phyloP scores from a whole-genome alignment of 2,797 vertebrate genomes.

The Falco naumanni region DNA sequence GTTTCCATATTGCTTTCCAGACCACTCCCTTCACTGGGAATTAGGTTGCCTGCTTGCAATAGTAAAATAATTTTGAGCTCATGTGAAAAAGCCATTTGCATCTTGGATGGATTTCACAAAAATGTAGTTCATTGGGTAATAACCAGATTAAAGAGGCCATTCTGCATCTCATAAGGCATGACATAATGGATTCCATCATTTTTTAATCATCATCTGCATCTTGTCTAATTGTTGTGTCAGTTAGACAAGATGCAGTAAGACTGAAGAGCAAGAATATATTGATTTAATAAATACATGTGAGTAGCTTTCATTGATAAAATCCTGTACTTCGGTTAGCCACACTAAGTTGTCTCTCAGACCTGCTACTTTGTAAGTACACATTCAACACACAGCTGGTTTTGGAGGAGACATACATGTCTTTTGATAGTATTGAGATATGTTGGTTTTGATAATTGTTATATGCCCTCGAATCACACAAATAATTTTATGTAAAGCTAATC shows the following conservation, averaged over 20 bases:
- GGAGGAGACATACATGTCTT: not conserved
- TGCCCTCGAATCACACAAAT: not conserved
- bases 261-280: not conserved
- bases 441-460: not conserved
- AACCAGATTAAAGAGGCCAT: constrained; percentile 21
- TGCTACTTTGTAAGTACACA: not conserved
- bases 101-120: constrained; percentile 44
- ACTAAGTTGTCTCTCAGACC: not conserved
- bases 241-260: not conserved
- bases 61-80: constrained; percentile 47
- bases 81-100: constrained; percentile 51
- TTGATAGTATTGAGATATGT: not conserved
- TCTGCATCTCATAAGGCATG: not conserved
- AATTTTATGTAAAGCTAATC: not conserved
- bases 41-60: not conserved
- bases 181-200: not conserved
- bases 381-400: not conserved
- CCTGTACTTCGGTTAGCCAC: not conserved
- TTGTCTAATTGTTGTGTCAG: not conserved
- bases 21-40: constrained; percentile 44
- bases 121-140: not conserved
- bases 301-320: not conserved
- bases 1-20: constrained; percentile 52
- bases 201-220: not conserved
- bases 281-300: not conserved